Evolutionary conservation across 2,113 vertebrate species (phyloP).

Genomic region (Scolopax mira): DNA sequence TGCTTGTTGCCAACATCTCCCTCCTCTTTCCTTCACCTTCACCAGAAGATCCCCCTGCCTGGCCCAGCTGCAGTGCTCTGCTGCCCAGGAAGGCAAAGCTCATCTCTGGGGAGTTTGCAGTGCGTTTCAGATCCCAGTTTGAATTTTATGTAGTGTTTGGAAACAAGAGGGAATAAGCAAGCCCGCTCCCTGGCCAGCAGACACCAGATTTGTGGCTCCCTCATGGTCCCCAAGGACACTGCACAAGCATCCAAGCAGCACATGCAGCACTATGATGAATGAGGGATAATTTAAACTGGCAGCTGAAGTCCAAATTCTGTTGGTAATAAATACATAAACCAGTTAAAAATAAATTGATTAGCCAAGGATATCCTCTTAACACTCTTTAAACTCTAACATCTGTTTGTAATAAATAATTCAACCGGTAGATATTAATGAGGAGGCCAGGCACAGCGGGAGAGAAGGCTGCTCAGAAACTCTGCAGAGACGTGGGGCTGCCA

Average conservation of each 20-base stretch:
- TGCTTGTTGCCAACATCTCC: not conserved
- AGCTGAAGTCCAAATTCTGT: constrained; percentile 23
- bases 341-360: constrained; percentile 69
- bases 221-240: not conserved
- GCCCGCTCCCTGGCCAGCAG: not conserved
- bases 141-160: not conserved
- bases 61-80: not conserved
- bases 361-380: constrained; percentile 51
- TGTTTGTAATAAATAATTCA: constrained; percentile 71
- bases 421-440: constrained; percentile 44
- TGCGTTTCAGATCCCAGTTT: fast-evolving
- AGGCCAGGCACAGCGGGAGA: not conserved
- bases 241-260: not conserved
- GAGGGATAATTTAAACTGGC: not conserved
- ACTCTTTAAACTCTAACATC: constrained; percentile 67
- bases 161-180: not conserved
- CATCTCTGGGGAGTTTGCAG: not conserved
- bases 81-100: not conserved
- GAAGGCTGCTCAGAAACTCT: not conserved
- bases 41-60: not conserved
- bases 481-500: not conserved
- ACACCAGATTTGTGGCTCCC: not conserved
- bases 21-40: not conserved
- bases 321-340: constrained; percentile 40
- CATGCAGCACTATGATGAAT: not conserved